These are phyloP conservation scores for Grallaria varia DNA, from an alignment of 2,113 vertebrate genomes.

Conservation along the genomic window DNA sequence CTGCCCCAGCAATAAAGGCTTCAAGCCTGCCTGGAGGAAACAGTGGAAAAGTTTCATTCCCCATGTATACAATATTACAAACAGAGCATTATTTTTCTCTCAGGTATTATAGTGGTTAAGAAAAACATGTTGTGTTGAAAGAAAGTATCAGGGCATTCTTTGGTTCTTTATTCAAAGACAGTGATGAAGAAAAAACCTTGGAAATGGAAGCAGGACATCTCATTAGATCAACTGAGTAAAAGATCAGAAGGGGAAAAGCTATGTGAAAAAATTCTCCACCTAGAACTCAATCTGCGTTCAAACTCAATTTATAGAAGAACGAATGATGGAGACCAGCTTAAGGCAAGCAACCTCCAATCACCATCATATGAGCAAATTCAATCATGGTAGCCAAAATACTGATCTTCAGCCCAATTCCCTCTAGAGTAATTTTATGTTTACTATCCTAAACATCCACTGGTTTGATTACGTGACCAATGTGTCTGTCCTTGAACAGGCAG, in stretches of 20 bases:
- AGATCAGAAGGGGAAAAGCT: conserved; percentile 13
- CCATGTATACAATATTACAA: background rate
- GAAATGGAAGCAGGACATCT: background rate
- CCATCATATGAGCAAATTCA: background rate
- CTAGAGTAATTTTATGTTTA: background rate
- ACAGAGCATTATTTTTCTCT: background rate
- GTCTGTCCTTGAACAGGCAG: no score
- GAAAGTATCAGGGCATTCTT: background rate
- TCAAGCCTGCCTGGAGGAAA: background rate
- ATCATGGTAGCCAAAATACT: background rate
- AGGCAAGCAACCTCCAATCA: background rate
- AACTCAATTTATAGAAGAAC: conserved; percentile 2
- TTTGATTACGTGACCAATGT: no score
- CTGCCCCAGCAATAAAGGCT: background rate
- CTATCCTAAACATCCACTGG: no score
- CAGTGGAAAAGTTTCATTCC: background rate
- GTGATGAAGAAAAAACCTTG: conserved; percentile 4
- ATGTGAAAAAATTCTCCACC: background rate
- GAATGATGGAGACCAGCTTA: background rate
- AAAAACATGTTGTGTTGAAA: background rate
- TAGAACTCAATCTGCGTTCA: background rate
- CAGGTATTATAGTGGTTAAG: background rate
- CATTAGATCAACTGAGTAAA: background rate
- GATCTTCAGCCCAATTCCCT: background rate
- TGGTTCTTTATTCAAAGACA: background rate